Evolutionary conservation across 2,888 invertebrate species (phyloP), one percentile per base, ranked within the genome.

Genomic region (Scaptomyza cyrtandrae): DNA sequence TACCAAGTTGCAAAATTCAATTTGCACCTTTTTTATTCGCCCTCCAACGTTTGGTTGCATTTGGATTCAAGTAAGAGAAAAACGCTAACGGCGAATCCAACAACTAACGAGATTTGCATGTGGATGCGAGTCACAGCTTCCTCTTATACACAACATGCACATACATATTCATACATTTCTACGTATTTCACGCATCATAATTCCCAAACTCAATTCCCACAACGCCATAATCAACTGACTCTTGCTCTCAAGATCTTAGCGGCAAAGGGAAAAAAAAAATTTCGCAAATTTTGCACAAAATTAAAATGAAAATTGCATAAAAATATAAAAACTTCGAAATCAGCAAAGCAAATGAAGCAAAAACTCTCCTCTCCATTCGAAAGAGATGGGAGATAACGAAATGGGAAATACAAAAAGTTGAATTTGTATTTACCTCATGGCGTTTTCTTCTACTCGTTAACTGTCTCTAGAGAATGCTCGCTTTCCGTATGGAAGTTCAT

Each of bases 151-250:
- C 27, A 19, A 53, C 54, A 60, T 37, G 29, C 45, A 56, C 39
- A 54, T 19, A 56, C 39, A 54, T 19, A 41, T 31, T 35, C 27
- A 41, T n/a, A 35, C 6, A 43, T 24, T 50, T 37, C 55, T 39
- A 44, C 58, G 58, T 58, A 75, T 81, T 84, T 81, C 72, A 84
- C 85, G 78, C 86, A 75, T 78, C 85, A 64, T 84, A 83, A 85
- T 85, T 82, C 81, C 81, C 86, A 82, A 86, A 86, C 83, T 81
- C 87, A 74, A 83, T 76, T 83, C 83, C 83, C 83, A 53, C 50
- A 75, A 67, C 85, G 75, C 71, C 87, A 86, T 83, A 83, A 83
- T 83, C 83, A 83, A 83, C 68, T 71, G 78, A 61, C 67, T 67
- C 63, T 44, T 27, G 60, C 76, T 43, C 53, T 46, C 57, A 65